A percentile compares a stretch with the other conserved stretches of the same genome.
Evolutionary conservation across 1,140 invertebrate genomes (phyloP).

Genomic region (Drosophila nebulosa): DNA sequence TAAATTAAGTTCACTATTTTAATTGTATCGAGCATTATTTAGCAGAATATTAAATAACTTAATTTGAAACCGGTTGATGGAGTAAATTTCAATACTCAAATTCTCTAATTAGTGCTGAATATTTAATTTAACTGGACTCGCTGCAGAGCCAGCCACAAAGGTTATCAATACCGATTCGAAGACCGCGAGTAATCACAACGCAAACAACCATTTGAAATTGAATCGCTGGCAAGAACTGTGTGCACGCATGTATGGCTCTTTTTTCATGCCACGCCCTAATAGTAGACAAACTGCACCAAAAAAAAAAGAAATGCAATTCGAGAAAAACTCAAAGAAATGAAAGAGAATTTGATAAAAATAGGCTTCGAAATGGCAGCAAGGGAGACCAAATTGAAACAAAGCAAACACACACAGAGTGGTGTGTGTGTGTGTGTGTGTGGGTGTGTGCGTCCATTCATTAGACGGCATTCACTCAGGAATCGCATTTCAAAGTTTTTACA

Average conservation of each 20-base stretch:
- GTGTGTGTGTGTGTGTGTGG: background rate
- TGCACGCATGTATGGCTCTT: background rate
- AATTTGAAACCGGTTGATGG: too few relatives aligned
- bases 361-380: background rate
- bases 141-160: background rate
- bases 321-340: background rate
- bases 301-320: background rate
- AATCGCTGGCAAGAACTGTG: background rate
- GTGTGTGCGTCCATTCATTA: slow-evolving; percentile 9
- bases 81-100: background rate
- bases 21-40: too few relatives aligned
- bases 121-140: background rate
- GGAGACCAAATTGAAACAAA: background rate
- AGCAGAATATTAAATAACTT: too few relatives aligned
- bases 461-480: slow-evolving; percentile 7
- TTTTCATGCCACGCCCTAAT: background rate
- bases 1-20: too few relatives aligned
- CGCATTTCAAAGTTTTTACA: background rate
- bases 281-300: background rate
- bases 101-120: background rate
- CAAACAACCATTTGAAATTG: slow-evolving; percentile 2
- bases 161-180: background rate
- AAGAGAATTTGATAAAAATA: background rate
- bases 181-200: background rate
- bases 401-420: background rate